Evolutionary conservation across 2,113 vertebrate genomes (phyloP).

Genomic region (Danio rerio): DNA sequence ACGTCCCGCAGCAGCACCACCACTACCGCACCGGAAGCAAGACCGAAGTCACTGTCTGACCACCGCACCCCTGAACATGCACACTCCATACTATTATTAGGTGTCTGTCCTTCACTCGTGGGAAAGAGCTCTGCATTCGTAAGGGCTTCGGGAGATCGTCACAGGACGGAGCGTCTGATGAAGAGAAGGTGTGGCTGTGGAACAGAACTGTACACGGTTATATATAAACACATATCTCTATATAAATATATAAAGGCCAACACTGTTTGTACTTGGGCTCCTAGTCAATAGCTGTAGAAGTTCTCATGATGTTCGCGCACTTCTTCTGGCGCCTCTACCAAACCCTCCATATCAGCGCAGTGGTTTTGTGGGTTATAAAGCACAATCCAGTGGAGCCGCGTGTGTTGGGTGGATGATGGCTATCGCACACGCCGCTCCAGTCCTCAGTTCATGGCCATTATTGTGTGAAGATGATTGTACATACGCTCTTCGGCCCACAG

Average conservation of each 20-base stretch:
- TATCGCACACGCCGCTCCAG: constrained; percentile 72
- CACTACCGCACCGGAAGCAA: constrained; percentile 98
- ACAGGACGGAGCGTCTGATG: constrained; percentile 34
- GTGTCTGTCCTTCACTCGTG: constrained; percentile 42
- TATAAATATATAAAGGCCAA: constrained; percentile 79
- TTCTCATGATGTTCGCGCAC: constrained; percentile 76
- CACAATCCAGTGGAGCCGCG: constrained; percentile 73
- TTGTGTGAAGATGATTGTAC: constrained; percentile 79
- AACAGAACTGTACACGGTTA: constrained; percentile 75
- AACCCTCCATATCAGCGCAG: constrained; percentile 72
- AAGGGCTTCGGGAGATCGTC: constrained; percentile 76
- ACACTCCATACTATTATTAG: not conserved
- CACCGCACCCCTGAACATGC: constrained; percentile 1
- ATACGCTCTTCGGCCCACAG: constrained; percentile 80
- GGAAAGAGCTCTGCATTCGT: constrained; percentile 64
- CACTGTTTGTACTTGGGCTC: constrained; percentile 75
- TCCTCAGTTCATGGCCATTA: constrained; percentile 66
- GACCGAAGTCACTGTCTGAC: constrained; percentile 98
- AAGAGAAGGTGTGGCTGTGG: constrained; percentile 63
- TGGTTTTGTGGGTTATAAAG: constrained; percentile 82
- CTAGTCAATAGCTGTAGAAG: constrained; percentile 75
- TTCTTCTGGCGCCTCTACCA: constrained; percentile 72
- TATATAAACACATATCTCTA: constrained; percentile 84
- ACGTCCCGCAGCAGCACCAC: constrained; percentile 87
- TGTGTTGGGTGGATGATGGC: constrained; percentile 68